Conservation (phyloP, 2,113 vertebrate genomes). For the Nestor notabilis region DNA sequence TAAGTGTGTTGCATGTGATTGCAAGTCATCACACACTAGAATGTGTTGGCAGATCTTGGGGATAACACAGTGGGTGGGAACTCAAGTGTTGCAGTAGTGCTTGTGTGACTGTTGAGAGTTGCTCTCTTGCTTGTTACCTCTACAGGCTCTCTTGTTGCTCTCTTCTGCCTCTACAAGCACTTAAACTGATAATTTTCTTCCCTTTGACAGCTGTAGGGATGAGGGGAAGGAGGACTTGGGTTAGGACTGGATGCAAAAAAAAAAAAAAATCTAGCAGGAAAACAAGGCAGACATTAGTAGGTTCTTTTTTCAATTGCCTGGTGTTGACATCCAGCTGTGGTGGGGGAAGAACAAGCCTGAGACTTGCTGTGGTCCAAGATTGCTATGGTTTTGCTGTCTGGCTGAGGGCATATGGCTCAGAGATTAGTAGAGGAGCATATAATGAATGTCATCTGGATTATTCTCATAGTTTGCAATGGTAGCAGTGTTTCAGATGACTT, state of each 20-base stretch:
- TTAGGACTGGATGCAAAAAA: neutral
- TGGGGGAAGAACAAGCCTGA: neutral
- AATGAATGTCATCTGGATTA: neutral
- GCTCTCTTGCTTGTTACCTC: neutral
- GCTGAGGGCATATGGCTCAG: neutral
- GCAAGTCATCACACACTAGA: neutral
- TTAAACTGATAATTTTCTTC: neutral
- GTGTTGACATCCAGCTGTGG: neutral
- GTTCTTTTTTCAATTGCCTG: neutral
- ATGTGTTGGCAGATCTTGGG: neutral
- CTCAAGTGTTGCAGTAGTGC: neutral
- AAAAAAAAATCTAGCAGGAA: neutral
- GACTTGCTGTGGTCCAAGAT: neutral
- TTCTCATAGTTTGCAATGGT: neutral
- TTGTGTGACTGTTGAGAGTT: neutral
- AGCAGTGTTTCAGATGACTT: neutral
- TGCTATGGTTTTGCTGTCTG: neutral
- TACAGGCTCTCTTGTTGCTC: neutral
- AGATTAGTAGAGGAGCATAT: neutral
- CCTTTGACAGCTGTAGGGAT: neutral
- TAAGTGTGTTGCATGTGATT: neutral
- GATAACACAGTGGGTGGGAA: neutral
- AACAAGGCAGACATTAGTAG: neutral
- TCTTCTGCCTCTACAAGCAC: neutral
- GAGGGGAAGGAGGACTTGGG: neutral